Conservation (phyloP, 64 coral and sea anemone species). For the Anthopleura sola region DNA sequence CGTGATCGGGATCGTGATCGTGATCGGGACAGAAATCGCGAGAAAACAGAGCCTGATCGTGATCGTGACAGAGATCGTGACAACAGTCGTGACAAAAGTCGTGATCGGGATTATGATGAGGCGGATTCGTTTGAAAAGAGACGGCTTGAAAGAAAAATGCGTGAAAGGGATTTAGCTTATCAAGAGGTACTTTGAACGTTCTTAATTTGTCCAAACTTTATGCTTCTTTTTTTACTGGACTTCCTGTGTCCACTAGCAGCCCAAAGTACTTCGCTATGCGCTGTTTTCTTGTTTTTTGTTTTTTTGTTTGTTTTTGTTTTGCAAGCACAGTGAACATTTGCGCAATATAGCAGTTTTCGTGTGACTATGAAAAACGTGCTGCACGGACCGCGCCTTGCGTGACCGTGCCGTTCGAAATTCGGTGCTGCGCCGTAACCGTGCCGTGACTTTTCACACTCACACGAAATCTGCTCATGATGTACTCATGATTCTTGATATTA, state of each 20-base stretch:
- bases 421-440: too few species aligned
- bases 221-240: not conserved
- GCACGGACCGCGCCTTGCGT: too few species aligned
- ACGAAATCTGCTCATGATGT: too few species aligned
- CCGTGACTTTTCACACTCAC: too few species aligned
- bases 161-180: constrained; percentile 82
- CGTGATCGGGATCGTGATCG: constrained; percentile 66
- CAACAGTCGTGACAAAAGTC: constrained; percentile 69
- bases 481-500: too few species aligned
- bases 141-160: constrained; percentile 77
- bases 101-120: constrained; percentile 85
- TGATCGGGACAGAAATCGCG: constrained; percentile 67
- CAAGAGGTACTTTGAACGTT: constrained; percentile 56
- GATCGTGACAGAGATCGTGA: constrained; percentile 68
- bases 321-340: too few species aligned
- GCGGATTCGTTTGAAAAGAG: constrained; percentile 78
- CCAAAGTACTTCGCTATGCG: not conserved
- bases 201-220: not conserved
- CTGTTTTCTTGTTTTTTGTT: too few species aligned
- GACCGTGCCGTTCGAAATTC: too few species aligned
- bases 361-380: too few species aligned
- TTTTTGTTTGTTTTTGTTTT: not conserved
- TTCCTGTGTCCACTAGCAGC: not conserved
- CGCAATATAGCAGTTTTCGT: too few species aligned
- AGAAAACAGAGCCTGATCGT: constrained; percentile 28